Base-by-base conservation (phyloP, 2,888 invertebrate species). In the Chymomyza caudatula region DNA sequence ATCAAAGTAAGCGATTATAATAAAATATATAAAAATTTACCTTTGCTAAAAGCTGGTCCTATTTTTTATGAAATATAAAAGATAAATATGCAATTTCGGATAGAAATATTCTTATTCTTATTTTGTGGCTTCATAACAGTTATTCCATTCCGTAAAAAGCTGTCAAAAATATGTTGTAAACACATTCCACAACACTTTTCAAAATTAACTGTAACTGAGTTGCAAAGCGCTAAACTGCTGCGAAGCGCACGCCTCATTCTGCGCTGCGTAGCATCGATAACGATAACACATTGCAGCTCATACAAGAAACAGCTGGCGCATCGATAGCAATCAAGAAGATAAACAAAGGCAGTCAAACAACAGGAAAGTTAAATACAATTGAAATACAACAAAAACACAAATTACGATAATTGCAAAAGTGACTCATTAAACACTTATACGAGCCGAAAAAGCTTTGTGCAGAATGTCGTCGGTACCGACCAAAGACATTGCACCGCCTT, bases 401-500 rank as follows among this genome's bases (percentile, higher is more conserved):
- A 37, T 11, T 11, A 4, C 8, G 29, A 37, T 37, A 37, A 62
- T 67, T 22, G 51, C 15, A 0, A 8, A 11, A 59, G 72, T 71
- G 71, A 71, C 60, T 71, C 71, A 71, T 42, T 6, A n/a, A 57
- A 11, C 20, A 37, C 8, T 37, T 37, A 11, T 11, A n/a, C 29
- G 2, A 11, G 11, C 11, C 11, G 2, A 37, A 37, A 37, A 37
- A 37, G 29, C 29, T 37, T 37, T 37, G 29, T 37, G 29, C 29
- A 37, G 8, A 37, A 37, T 37, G 29, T 37, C 29, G 1, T 37
- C 29, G 29, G 29, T 11, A 37, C 29, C 29, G 63, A 0, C 54
- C 37, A 80, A 77, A 73, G 60, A 91, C 87, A 29, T 91, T 90
- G 42, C 91, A 90, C 92, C 92, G 11, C 93, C 92, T 0, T 92